Base-by-base conservation (phyloP, 2,888 invertebrate genomes). In the Apamea monoglypha region DNA sequence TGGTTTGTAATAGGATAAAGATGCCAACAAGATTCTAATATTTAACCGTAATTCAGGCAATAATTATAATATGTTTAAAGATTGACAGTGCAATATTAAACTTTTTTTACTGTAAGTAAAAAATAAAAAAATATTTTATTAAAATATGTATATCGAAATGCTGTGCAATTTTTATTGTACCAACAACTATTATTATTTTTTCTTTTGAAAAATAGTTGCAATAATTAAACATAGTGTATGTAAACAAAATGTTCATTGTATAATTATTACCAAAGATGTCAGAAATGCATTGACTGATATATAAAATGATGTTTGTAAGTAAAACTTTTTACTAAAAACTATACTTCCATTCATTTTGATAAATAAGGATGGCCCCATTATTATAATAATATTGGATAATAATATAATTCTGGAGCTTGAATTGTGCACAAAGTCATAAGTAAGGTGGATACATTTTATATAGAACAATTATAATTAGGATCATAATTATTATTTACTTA, bases 41-140 rank as follows among this genome's bases (percentile, higher is more conserved):
- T 84, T 36, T 70, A 86, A 84, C 88, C 74, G 76, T 89, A 88
- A 86, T 91, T 89, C 92, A 90, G 91, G 94, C 92, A 94, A 94
- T 93, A 93, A 92, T 92, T 92, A 91, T 91, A 89, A 92, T 88
- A 86, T 90, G 75, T 87, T 89, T 82, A 89, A 90, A 88, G 64
- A 89, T 93, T 93, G 92, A 94, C 96, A 95, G 96, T 96, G 96
- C 96, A 96, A 96, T 96, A 96, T 95, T 92, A 94, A 94, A 94
- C 90, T 92, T 93, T 95, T 95, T 84, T 96, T 96, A 96, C 96
- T 96, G 88, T 96, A 96, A 96, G 96, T 96, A 95, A 96, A 96
- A 94, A 91, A 66, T 68, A 91, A 92, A 92, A 92, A 91, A 89
- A 91, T 92, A 93, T 93, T 92, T 91, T 91, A 90, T 90, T 90